These are phyloP conservation scores for Zingel zingel DNA, from an alignment of 2,113 vertebrate genomes.

Conservation along the genomic window DNA sequence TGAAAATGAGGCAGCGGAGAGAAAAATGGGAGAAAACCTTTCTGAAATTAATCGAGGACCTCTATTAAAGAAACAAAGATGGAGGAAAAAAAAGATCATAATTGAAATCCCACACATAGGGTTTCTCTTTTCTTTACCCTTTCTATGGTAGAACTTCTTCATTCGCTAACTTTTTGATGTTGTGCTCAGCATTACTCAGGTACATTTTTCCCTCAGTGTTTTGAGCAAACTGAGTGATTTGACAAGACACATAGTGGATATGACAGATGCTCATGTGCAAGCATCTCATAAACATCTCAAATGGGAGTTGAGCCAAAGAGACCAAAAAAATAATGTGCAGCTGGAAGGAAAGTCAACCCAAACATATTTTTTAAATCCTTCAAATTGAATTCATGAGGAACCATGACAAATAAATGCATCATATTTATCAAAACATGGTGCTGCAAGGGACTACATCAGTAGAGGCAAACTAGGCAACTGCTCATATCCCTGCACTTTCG, in stretches of 20 bases:
- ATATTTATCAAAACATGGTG: conserved; percentile 24
- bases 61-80: conserved; percentile 78
- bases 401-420: conserved; percentile 25
- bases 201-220: conserved; percentile 21
- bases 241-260: conserved; percentile 48
- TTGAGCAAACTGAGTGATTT: conserved; percentile 52
- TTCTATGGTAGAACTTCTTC: conserved; percentile 56
- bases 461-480: background rate
- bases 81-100: conserved; percentile 59
- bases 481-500: background rate
- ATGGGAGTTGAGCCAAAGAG: conserved; percentile 44
- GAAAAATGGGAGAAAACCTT: conserved; percentile 70
- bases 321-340: conserved; percentile 41
- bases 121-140: conserved; percentile 58
- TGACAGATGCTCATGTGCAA: conserved; percentile 60
- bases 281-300: conserved; percentile 51
- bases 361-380: conserved; percentile 43
- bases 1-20: conserved; percentile 72
- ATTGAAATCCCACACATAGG: conserved; percentile 74
- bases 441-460: conserved; percentile 13
- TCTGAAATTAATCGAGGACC: conserved; percentile 76
- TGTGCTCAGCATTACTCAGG: conserved; percentile 39
- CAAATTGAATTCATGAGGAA: conserved; percentile 41
- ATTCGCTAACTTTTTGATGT: conserved; percentile 58
- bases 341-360: conserved; percentile 34